Percentiles rank a stretch among this genome's conserved stretches.
phyloP scores from a whole-genome alignment of 2,113 vertebrate genomes.

The Gymnocephalus cernua region DNA sequence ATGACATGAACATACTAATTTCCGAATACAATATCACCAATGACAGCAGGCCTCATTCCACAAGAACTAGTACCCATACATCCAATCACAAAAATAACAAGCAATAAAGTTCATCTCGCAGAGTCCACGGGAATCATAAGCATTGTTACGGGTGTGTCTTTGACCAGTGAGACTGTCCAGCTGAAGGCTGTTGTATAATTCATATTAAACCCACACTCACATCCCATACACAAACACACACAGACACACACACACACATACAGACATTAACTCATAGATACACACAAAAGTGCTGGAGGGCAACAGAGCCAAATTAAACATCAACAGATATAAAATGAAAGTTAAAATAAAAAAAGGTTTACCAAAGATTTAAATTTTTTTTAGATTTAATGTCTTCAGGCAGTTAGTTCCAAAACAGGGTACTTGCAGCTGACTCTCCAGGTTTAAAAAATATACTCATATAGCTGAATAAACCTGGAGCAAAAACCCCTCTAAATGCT shows the following conservation, averaged over 20 bases:
- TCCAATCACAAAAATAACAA: constrained; percentile 5
- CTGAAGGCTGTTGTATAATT: constrained; percentile 17
- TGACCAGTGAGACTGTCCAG: not conserved
- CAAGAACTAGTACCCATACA: not conserved
- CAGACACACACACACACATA: not conserved
- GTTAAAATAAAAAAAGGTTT: constrained; percentile 8
- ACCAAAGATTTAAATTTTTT: not conserved
- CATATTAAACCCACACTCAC: not conserved
- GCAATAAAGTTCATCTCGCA: constrained; percentile 7
- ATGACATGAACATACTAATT: not conserved
- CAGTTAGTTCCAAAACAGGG: not conserved
- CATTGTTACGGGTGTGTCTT: not conserved
- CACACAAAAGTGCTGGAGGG: constrained; percentile 12
- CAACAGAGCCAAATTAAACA: constrained; percentile 6
- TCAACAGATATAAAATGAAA: constrained; percentile 19
- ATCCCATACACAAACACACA: not conserved
- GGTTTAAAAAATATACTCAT: not conserved
- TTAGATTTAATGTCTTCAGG: constrained; percentile 17
- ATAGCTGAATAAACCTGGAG: constrained; percentile 1
- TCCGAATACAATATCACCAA: not conserved
- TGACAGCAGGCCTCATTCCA: constrained; percentile 5
- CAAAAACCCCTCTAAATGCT: not conserved
- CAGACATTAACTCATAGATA: not conserved
- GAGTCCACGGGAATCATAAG: not conserved
- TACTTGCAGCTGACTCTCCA: not conserved